Conservation (phyloP, 2,888 invertebrate species). For the Mythimna lalbum region DNA sequence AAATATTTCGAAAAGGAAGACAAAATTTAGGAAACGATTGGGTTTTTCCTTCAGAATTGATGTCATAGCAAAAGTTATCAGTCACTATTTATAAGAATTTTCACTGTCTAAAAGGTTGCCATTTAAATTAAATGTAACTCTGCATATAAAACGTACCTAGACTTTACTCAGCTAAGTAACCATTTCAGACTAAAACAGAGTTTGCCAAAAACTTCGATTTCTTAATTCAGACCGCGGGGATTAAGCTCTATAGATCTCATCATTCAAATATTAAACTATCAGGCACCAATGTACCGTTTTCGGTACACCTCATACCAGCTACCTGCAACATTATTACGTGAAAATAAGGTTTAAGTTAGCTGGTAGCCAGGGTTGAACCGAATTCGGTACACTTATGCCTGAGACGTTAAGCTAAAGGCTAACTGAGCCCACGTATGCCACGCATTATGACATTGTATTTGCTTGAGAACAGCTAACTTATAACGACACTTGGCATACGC, state of each 20-base stretch:
- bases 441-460: too few species aligned
- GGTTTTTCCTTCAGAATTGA: neutral
- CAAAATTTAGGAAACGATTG: neutral
- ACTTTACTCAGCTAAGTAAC: neutral
- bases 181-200: neutral
- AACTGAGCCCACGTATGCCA: too few species aligned
- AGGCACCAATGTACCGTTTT: too few species aligned
- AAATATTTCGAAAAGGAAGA: neutral
- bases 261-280: too few species aligned
- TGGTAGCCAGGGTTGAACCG: too few species aligned
- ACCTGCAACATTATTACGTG: too few species aligned
- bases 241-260: neutral
- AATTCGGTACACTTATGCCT: too few species aligned
- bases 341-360: too few species aligned
- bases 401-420: too few species aligned
- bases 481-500: too few species aligned
- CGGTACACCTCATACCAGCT: too few species aligned
- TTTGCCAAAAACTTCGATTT: neutral
- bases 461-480: too few species aligned
- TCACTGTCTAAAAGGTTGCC: neutral
- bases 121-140: neutral
- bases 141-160: neutral
- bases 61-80: neutral
- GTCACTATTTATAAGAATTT: neutral
- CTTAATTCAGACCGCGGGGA: neutral